These are phyloP conservation scores for Epistrophe eligans DNA, from an alignment of 2,888 invertebrate genomes.

Conservation along the genomic window DNA sequence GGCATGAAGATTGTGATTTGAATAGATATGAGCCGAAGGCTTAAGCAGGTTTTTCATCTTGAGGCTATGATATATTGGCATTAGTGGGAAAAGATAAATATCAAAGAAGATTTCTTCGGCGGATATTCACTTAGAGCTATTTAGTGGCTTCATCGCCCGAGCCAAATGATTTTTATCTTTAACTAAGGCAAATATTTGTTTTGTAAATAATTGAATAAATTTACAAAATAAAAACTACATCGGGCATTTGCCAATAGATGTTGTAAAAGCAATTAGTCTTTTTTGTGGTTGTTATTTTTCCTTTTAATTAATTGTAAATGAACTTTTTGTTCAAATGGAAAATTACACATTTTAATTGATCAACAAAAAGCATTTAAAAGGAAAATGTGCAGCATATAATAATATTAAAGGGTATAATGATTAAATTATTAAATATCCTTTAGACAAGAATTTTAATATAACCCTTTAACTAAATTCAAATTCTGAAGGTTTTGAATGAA, in stretches of 20 bases:
- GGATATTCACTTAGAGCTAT: constrained; percentile 28
- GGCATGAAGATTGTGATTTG: not conserved
- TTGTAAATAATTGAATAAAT: not conserved
- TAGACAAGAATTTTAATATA: too few relatives aligned
- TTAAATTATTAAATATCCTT: too few relatives aligned
- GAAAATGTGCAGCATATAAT: too few relatives aligned
- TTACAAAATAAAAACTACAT: not conserved
- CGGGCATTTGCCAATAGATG: constrained; percentile 27
- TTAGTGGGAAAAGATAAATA: constrained; percentile 31
- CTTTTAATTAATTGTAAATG: not conserved
- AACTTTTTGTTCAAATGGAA: not conserved
- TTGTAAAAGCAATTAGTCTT: constrained; percentile 29
- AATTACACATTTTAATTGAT: too few relatives aligned
- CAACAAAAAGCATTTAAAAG: too few relatives aligned
- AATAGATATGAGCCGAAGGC: not conserved
- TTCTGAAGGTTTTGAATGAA: too few relatives aligned
- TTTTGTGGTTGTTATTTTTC: constrained; percentile 6
- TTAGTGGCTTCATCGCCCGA: not conserved
- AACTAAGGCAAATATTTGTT: not conserved
- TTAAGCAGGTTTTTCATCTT: constrained; percentile 17
- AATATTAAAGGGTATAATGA: too few relatives aligned
- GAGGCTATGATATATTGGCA: constrained; percentile 8
- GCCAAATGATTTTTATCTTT: not conserved
- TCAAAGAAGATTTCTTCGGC: constrained; percentile 17
- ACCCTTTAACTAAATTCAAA: too few relatives aligned